phyloP scores from a whole-genome alignment of 2,113 vertebrate genomes.

The Heterochromis multidens region DNA sequence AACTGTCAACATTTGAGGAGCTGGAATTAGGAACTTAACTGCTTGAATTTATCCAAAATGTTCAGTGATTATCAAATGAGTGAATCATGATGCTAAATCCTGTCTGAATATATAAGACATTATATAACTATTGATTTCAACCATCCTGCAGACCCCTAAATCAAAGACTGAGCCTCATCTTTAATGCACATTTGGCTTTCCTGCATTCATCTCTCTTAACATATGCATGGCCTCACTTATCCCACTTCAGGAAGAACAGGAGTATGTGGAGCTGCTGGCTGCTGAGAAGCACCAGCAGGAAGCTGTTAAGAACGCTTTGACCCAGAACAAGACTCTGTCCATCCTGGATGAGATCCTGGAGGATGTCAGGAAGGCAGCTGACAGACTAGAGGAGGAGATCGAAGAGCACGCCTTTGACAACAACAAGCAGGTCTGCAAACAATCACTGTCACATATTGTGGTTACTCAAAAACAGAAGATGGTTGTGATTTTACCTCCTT shows the following conservation, averaged over 20 bases:
- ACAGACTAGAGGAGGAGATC: slow-evolving; percentile 92
- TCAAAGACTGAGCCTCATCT: not conserved
- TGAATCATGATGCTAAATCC: no score
- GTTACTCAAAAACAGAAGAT: rapidly evolving
- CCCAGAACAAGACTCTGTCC: slow-evolving; percentile 90
- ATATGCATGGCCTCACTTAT: not conserved
- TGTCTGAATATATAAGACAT: not conserved
- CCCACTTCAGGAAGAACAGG: slow-evolving; percentile 86
- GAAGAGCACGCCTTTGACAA: slow-evolving; percentile 96
- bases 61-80: not conserved
- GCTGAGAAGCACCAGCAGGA: slow-evolving; percentile 95
- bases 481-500: not conserved
- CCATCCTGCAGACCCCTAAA: not conserved
- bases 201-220: not conserved
- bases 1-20: no score
- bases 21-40: no score
- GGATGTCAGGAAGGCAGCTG: slow-evolving; percentile 91
- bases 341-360: slow-evolving; percentile 95
- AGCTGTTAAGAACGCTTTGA: slow-evolving; percentile 84
- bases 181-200: not conserved
- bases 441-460: not conserved
- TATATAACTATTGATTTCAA: not conserved
- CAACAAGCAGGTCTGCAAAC: slow-evolving; percentile 85
- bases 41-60: not conserved
- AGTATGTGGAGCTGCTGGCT: slow-evolving; percentile 92